phyloP scores from a whole-genome alignment of 2,888 invertebrate species.

The Rhimphoctona megacephalus region DNA sequence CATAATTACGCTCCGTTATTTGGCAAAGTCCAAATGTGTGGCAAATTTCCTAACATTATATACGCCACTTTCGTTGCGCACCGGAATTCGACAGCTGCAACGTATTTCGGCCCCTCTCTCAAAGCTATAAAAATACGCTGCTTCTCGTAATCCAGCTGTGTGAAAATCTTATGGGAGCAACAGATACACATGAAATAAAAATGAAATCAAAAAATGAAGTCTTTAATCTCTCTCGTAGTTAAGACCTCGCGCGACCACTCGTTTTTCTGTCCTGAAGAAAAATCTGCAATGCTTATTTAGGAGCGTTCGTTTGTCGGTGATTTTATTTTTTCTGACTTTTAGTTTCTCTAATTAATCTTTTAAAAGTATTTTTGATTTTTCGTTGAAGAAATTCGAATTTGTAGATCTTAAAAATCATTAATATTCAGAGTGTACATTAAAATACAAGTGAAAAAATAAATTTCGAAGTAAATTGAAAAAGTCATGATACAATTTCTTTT shows the following conservation, averaged over 20 bases:
- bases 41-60: conserved; percentile 9
- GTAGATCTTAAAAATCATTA: background rate
- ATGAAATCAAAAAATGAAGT: conserved; percentile 27
- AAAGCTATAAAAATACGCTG: conserved; percentile 62
- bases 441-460: background rate
- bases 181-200: conserved; percentile 23
- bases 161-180: conserved; percentile 13
- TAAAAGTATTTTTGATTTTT: background rate
- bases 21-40: background rate
- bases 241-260: background rate
- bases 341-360: background rate
- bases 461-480: background rate
- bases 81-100: conserved; percentile 65
- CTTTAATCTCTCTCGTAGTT: conserved; percentile 6
- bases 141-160: conserved; percentile 12
- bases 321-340: conserved; percentile 15
- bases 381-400: background rate
- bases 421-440: background rate
- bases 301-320: conserved; percentile 26
- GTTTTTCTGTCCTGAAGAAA: conserved; percentile 34
- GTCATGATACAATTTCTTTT: background rate
- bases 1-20: conserved; percentile 3
- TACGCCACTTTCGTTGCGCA: conserved; percentile 23
- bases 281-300: conserved; percentile 63
- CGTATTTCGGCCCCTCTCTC: conserved; percentile 39